phyloP scores from a whole-genome alignment of 2,888 invertebrate species.

The Alsophila aescularia region DNA sequence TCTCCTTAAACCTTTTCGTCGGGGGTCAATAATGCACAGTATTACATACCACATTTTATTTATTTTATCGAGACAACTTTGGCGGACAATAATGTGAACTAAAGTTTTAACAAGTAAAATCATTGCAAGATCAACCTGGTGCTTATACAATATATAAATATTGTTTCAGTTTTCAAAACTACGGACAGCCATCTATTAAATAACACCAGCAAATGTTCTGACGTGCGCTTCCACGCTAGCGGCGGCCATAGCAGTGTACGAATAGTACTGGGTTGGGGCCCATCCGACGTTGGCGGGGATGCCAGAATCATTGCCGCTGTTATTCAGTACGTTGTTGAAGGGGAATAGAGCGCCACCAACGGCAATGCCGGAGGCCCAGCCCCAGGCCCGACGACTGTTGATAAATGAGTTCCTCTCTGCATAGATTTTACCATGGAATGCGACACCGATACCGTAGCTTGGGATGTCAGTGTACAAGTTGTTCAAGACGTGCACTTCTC shows the following conservation, averaged over 20 bases:
- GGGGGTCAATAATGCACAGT: too few species aligned
- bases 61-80: too few species aligned
- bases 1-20: too few species aligned
- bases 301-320: conserved; percentile 9
- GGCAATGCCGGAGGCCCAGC: conserved; percentile 9
- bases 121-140: too few species aligned
- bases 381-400: conserved; percentile 26
- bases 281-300: conserved; percentile 5
- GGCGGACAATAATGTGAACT: too few species aligned
- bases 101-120: too few species aligned
- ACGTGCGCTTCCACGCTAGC: conserved; percentile 17
- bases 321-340: background rate
- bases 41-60: too few species aligned
- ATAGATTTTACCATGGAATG: conserved; percentile 15
- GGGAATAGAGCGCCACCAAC: too few species aligned
- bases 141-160: too few species aligned
- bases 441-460: conserved; percentile 24
- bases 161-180: too few species aligned
- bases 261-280: conserved; percentile 4
- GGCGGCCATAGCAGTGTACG: conserved; percentile 2
- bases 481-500: conserved; percentile 32
- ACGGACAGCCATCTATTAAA: too few species aligned
- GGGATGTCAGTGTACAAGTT: conserved; percentile 29
- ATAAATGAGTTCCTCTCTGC: conserved; percentile 27
- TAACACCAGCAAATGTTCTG: conserved; percentile 13